Conservation (phyloP, 2,797 vertebrate genomes). For the Manis javanica region DNA sequence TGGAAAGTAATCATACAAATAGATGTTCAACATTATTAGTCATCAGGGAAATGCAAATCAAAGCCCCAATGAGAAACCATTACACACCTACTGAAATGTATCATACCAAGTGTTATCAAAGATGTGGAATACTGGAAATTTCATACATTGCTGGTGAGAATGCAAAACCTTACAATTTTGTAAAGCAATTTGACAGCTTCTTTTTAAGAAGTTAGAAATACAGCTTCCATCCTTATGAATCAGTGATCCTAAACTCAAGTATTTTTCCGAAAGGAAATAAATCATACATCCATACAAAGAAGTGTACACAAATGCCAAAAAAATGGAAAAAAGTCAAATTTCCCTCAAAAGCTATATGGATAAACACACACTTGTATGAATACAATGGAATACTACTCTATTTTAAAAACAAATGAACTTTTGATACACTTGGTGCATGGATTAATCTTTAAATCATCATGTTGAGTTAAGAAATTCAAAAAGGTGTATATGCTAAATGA, state of each 20-base stretch:
- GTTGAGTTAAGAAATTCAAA: not conserved
- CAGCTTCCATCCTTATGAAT: not conserved
- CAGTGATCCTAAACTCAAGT: not conserved
- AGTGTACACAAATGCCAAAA: not conserved
- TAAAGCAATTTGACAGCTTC: not conserved
- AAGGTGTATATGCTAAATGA: not conserved
- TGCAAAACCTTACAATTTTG: not conserved
- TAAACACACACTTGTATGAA: not conserved
- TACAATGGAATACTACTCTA: not conserved
- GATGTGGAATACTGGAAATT: not conserved
- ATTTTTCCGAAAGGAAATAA: not conserved
- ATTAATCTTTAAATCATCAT: not conserved
- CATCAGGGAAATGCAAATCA: not conserved
- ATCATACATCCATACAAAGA: not conserved
- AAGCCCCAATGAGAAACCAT: not conserved
- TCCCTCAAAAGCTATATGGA: not conserved
- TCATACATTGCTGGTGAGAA: not conserved
- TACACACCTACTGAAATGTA: not conserved
- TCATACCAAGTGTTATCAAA: not conserved
- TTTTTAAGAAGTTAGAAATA: not conserved
- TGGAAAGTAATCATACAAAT: not conserved
- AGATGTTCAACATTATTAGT: not conserved
- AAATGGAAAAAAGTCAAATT: not conserved
- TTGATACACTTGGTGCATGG: not conserved
- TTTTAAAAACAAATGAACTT: not conserved